Base-by-base conservation (phyloP, 1,140 invertebrate genomes). In the Xylocopa sonorina region DNA sequence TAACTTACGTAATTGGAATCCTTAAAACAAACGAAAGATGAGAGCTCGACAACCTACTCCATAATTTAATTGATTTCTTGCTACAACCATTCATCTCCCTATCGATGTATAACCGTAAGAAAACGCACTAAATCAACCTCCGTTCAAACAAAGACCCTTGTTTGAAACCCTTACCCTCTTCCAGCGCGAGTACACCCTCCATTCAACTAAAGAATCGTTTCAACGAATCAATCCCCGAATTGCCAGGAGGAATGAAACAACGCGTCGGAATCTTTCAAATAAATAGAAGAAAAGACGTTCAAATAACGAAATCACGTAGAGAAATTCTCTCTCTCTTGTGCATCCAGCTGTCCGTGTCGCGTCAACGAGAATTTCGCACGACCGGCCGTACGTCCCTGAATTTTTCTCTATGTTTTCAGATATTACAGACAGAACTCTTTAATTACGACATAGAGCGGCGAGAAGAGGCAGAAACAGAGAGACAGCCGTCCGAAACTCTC, bases 381-480 rank as follows among this genome's bases (percentile, higher is more conserved):
- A 24, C 64, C 62, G 6, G 51, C 27, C 67, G 67, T 72, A 34
- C 67, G 43, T 34, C 68, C 48, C 38, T 78, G 51, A 83, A 82
- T 83, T 84, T 75, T 73, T 83, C 83, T 83, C 81, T 71, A 82
- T 82, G 68, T 72, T 84, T 84, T 84, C 78, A 76, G 72, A 67
- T 80, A 82, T 83, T 71, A 84, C 81, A 66, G 64, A 69, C 80
- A 51, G 66, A 84, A 69, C 81, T 78, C 76, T 73, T 72, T 84
- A 84, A 84, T 84, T 84, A 83, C 76, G 76, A 78, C 64, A 84
- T 58, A 82, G 51, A 71, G 43, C 64, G 71, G 64, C 57, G 38
- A 46, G 51, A 68, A 14, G 64, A 51, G 81, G 51, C 58, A 60
- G 68, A 67, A 72, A 80, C 60, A 71, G 76, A 80, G 72, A 80